A percentile compares a stretch with the other conserved stretches of the same genome.
phyloP scores from a whole-genome alignment of 2,797 vertebrate species.

The Paramormyrops hopkinsi region DNA sequence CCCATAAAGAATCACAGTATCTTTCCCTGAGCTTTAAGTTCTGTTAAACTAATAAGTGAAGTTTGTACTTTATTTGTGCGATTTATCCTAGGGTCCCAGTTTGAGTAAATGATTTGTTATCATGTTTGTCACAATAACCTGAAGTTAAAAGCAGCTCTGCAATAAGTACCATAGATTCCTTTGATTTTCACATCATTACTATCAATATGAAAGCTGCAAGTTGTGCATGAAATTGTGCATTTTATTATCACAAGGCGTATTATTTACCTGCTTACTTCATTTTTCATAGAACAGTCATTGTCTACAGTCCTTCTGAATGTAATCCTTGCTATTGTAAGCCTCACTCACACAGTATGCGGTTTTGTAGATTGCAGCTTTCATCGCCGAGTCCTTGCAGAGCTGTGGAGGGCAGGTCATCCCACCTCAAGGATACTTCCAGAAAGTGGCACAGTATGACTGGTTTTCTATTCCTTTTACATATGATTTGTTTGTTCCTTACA shows the following conservation, averaged over 20 bases:
- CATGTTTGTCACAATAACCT: not conserved
- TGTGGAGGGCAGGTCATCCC: slow-evolving; percentile 97
- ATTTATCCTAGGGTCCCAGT: not conserved
- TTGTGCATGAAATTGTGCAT: not conserved
- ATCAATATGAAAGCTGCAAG: not conserved
- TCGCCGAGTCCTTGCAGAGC: slow-evolving; percentile 96
- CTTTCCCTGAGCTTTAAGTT: not conserved
- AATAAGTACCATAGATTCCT: not conserved
- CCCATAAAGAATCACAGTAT: not conserved
- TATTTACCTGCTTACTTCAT: not conserved
- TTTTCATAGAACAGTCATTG: not conserved
- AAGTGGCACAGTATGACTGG: slow-evolving; percentile 86
- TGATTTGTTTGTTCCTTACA: not conserved
- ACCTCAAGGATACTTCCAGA: slow-evolving; percentile 90
- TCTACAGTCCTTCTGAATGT: not conserved
- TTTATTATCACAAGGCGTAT: not conserved
- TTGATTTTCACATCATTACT: not conserved
- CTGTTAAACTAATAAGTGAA: not conserved
- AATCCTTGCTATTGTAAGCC: not conserved
- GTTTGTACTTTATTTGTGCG: not conserved
- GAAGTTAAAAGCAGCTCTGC: not conserved
- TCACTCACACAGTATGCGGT: slow-evolving; percentile 43
- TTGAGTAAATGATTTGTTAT: not conserved
- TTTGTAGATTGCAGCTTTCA: slow-evolving; percentile 91
- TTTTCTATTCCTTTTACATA: not conserved